phyloP scores from a whole-genome alignment of 2,797 vertebrate genomes.

The Morelia viridis region DNA sequence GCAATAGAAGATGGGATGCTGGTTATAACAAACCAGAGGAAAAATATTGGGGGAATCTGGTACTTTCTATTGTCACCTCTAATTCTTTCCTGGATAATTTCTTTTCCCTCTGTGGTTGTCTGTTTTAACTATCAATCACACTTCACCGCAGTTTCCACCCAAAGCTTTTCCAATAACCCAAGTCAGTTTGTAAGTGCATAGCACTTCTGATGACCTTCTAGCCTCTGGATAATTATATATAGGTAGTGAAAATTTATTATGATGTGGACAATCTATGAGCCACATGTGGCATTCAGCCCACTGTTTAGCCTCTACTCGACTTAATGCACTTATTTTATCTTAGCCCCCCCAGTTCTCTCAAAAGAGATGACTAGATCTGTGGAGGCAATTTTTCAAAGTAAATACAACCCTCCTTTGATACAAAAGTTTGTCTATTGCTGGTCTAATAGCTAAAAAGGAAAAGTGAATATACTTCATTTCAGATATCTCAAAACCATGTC shows the following conservation, averaged over 20 bases:
- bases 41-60: not conserved
- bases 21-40: not conserved
- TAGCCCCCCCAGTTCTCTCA: not conserved
- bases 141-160: not conserved
- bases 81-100: not conserved
- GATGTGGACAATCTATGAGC: not conserved
- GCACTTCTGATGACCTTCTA: not conserved
- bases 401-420: not conserved
- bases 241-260: not conserved
- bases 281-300: too few species aligned
- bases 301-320: too few species aligned
- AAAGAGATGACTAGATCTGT: not conserved
- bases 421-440: not conserved
- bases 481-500: constrained; percentile 17
- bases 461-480: not conserved
- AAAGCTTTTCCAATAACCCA: not conserved
- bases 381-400: not conserved
- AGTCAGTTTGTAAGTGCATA: not conserved
- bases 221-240: not conserved
- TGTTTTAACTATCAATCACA: not conserved
- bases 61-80: not conserved
- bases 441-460: not conserved
- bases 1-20: not conserved
- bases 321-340: too few species aligned
- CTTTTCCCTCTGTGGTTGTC: not conserved